phyloP scores from a whole-genome alignment of 2,888 invertebrate species.

The Yponomeuta sedellus region DNA sequence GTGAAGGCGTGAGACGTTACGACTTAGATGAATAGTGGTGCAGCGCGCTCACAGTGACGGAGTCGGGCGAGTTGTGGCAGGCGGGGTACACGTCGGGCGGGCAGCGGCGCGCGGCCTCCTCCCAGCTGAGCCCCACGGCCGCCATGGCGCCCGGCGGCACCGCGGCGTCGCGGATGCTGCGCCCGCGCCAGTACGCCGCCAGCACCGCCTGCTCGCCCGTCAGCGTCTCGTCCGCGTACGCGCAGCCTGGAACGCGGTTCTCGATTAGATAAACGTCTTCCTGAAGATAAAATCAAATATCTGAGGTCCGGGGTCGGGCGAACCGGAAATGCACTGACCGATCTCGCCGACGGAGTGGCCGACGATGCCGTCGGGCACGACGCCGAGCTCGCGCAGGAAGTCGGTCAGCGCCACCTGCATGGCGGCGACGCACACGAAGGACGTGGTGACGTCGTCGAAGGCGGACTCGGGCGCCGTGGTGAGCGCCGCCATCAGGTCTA shows the following conservation, averaged over 20 bases:
- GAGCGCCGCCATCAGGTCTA: constrained; percentile 89
- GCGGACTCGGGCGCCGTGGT: constrained; percentile 84
- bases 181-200: constrained; percentile 95
- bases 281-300: too few species aligned
- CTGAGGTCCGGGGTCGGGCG: not conserved
- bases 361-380: constrained; percentile 94
- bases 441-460: constrained; percentile 91
- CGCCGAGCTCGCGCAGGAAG: constrained; percentile 82
- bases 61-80: constrained; percentile 96
- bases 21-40: too few species aligned
- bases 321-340: constrained; percentile 49
- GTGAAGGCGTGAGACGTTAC: too few species aligned
- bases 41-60: constrained; percentile 80
- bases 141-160: constrained; percentile 91
- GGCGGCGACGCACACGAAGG: constrained; percentile 95
- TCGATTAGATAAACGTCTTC: not conserved
- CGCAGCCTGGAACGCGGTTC: constrained; percentile 81
- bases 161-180: constrained; percentile 85
- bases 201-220: constrained; percentile 95
- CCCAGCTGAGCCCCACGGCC: constrained; percentile 93
- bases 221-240: constrained; percentile 97
- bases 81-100: constrained; percentile 90
- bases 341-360: constrained; percentile 97
- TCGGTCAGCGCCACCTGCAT: constrained; percentile 98
- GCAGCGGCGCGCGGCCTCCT: constrained; percentile 83